phyloP scores from a whole-genome alignment of 2,797 vertebrate species.

The Distichodus sexfasciatus region DNA sequence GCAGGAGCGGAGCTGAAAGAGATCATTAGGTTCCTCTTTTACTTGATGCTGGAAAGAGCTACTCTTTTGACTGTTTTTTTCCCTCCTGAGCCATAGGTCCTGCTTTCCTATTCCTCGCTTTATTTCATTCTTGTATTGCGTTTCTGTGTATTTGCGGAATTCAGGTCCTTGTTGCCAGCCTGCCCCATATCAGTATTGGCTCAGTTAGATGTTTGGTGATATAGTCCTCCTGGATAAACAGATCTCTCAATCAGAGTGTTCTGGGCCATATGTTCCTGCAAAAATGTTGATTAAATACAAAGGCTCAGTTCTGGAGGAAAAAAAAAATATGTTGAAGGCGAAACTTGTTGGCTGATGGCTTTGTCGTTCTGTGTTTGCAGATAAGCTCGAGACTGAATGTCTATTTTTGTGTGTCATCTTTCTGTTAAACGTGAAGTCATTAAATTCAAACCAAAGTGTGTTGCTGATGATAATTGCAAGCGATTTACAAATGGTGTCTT shows the following conservation, averaged over 20 bases:
- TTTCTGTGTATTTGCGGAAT: constrained; percentile 66
- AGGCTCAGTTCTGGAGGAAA: constrained; percentile 12
- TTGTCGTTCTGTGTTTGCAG: no score
- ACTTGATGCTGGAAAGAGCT: background rate
- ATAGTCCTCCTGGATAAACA: constrained; percentile 61
- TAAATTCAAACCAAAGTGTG: no score
- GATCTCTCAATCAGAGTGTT: constrained; percentile 38
- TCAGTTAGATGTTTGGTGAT: constrained; percentile 61
- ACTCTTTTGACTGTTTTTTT: background rate
- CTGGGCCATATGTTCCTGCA: constrained; percentile 45
- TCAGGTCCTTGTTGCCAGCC: constrained; percentile 57
- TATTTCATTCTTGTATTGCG: constrained; percentile 18
- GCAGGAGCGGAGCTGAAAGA: no score
- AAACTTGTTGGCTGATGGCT: no score
- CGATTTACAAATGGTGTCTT: constrained; percentile 99
- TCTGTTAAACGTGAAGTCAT: no score
- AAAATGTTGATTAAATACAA: constrained; percentile 39
- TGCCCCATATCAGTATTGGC: constrained; percentile 70
- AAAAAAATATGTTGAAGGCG: constrained; percentile 28
- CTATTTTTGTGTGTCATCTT: no score
- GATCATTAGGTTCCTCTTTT: no score
- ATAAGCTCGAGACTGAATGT: no score
- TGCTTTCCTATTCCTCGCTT: background rate
- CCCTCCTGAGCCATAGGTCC: background rate
- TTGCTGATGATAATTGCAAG: constrained; percentile 65